These are phyloP conservation scores for Corythornis madagascariensis DNA, from an alignment of 2,113 vertebrate species.

Conservation along the genomic window DNA sequence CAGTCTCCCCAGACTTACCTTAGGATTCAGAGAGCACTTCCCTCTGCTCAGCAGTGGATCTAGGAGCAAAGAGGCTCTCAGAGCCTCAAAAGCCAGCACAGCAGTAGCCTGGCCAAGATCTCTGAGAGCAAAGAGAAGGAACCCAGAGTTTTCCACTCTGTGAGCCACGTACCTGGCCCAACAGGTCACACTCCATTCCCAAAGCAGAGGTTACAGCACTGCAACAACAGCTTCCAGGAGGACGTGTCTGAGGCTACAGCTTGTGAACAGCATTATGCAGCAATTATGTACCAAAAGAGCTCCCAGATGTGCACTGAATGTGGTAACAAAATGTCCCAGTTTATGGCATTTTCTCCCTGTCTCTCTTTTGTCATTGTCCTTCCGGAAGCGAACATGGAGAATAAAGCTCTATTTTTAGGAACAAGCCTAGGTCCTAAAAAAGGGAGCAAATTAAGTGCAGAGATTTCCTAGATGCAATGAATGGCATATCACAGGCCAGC, in stretches of 20 bases:
- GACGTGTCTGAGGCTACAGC: not conserved
- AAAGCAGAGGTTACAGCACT: not conserved
- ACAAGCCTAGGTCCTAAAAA: not conserved
- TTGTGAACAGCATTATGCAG: not conserved
- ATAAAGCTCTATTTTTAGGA: conserved; percentile 22
- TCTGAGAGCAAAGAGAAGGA: not conserved
- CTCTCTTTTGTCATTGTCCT: not conserved
- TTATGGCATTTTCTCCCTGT: not conserved
- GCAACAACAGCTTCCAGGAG: not conserved
- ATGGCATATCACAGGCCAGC: not conserved
- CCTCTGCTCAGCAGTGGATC: not conserved
- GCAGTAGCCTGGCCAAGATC: not conserved
- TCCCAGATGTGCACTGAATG: conserved; percentile 50
- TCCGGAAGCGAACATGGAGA: not conserved
- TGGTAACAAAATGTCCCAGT: conserved; percentile 1
- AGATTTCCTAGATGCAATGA: not conserved
- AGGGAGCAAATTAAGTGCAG: not conserved
- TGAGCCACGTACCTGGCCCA: not conserved
- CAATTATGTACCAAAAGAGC: not conserved
- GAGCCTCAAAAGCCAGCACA: not conserved
- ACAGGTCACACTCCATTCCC: not conserved
- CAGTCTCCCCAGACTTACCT: not conserved
- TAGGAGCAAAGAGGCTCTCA: not conserved
- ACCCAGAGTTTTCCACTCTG: not conserved
- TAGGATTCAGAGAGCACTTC: not conserved